Base-by-base conservation (phyloP, 2,113 vertebrate species). In the Tachysurus vachellii region DNA sequence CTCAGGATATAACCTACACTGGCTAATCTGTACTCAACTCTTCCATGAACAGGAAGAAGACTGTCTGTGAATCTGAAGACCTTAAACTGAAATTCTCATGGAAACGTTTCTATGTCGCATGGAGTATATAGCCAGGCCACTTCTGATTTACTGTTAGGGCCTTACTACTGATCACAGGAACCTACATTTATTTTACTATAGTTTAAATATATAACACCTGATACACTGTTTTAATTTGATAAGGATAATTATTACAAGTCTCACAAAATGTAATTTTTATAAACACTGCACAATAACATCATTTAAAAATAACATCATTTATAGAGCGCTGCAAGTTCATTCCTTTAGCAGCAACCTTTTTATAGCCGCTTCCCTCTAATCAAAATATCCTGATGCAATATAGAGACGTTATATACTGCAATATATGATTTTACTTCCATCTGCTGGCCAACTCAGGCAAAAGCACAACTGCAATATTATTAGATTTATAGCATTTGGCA, bases 61-160 rank as follows among this genome's bases (percentile, higher is more conserved):
- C 42, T 61, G 79, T 66, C 19, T 79, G 36, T 83, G n/a, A 82
- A 84, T 66, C 50, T 84, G 36, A 81, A 53, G 66, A 16, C 73
- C 21, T 84, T 82, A 70, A 54, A 23, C 16, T 53, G 21, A 61
- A 10, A 66, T 81, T 89, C 28, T n/a, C 53, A 62, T 73, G 42
- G 61, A 70, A 57, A 77, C 28, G 13, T 85, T 62, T 82, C 42
- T 66, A 82, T 64, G 7, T 9, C 50, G 14, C 44, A n/a, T 68
- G 61, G 17, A 19, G 53, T 66, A 28, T 50, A 62, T 4, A 80
- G 77, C 4, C 26, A 68, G 62, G 62, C 9, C 44, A 31, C 42
- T 47, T 71, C 10, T 36, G 83, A 75, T 19, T 23, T 42, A 26
- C 36, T 36, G 36, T 36, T 36, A 59, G 14, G 21, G 53, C 28